Evolutionary conservation across 2,797 vertebrate species (phyloP).

Genomic region (Ispidina picta): DNA sequence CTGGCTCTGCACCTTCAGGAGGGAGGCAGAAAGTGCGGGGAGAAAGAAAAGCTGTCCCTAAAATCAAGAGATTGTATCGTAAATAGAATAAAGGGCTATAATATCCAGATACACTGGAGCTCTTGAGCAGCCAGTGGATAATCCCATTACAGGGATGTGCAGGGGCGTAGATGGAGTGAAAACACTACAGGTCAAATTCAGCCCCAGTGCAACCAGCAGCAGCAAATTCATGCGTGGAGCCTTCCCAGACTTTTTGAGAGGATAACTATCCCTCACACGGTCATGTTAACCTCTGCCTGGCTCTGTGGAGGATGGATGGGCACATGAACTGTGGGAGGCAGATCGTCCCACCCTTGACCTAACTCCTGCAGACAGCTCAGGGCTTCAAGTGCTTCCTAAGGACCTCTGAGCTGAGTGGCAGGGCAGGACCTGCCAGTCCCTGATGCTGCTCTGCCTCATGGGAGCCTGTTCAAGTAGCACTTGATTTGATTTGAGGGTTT

Average conservation of each 20-base stretch:
- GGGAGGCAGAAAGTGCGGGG: not conserved
- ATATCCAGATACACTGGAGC: not conserved
- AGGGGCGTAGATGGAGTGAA: not conserved
- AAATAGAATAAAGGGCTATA: not conserved
- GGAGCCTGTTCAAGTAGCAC: not conserved
- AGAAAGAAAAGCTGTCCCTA: not conserved
- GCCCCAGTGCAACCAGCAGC: not conserved
- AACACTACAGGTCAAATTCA: not conserved
- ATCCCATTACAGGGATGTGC: not conserved
- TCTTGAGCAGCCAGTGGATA: not conserved
- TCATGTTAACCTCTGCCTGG: not conserved
- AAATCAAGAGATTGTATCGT: not conserved
- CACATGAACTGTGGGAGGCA: accelerated
- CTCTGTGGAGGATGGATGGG: accelerated
- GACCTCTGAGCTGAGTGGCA: not conserved
- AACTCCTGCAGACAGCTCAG: not conserved
- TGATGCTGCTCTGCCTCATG: not conserved
- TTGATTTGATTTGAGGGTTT: not conserved
- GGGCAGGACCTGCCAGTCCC: not conserved
- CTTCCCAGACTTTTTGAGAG: not conserved
- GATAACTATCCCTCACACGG: accelerated
- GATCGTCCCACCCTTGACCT: not conserved
- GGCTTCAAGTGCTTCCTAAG: not conserved
- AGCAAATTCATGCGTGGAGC: not conserved
- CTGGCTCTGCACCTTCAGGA: not conserved